Conservation (phyloP, 2,797 vertebrate genomes). For the Manis javanica region DNA sequence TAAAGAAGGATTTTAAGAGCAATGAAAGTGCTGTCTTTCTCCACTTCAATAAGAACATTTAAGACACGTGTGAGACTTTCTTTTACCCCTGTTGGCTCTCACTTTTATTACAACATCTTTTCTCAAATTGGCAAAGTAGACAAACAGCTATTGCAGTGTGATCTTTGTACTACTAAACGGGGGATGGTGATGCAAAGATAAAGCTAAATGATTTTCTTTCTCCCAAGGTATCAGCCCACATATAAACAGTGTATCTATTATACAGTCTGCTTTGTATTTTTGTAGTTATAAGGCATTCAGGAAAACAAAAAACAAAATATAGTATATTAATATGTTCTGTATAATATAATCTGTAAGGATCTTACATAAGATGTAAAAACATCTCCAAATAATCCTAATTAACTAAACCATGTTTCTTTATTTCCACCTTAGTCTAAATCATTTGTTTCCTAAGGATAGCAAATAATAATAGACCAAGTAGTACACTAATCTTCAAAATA, state of each 20-base stretch:
- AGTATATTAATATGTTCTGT: neutral
- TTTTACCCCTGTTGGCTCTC: neutral
- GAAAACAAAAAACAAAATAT: neutral
- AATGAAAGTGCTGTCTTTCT: conserved; percentile 66
- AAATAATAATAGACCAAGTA: neutral
- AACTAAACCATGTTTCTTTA: neutral
- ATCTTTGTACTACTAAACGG: neutral
- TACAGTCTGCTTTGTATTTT: neutral
- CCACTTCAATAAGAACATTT: conserved; percentile 68
- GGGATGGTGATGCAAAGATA: neutral
- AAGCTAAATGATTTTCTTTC: conserved; percentile 48
- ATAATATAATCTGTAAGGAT: neutral
- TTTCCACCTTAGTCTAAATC: neutral
- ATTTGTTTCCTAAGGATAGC: neutral
- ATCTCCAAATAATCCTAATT: neutral
- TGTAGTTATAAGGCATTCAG: neutral
- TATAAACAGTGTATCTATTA: neutral
- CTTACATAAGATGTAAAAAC: neutral
- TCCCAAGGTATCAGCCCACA: neutral
- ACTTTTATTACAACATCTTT: conserved; percentile 72
- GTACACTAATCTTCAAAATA: neutral
- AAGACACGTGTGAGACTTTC: conserved; percentile 57
- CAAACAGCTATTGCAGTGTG: conserved; percentile 56
- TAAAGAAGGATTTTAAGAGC: conserved; percentile 72
- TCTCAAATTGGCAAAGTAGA: conserved; percentile 43